These are phyloP conservation scores for Orussus abietinus DNA, from an alignment of 1,140 invertebrate species.

Conservation along the genomic window DNA sequence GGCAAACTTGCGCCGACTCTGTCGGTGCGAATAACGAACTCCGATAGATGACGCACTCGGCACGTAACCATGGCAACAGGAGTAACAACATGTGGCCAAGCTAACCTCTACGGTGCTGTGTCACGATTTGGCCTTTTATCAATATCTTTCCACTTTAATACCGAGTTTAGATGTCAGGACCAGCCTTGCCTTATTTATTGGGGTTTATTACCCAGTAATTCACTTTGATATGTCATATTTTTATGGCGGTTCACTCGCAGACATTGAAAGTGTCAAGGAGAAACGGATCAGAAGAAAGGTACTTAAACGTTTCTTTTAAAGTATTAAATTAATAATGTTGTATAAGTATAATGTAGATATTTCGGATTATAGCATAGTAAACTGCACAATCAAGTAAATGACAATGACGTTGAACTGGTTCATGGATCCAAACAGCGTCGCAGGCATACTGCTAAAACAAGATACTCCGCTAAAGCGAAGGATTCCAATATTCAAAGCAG, in stretches of 20 bases:
- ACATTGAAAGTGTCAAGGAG: slow-evolving; percentile 11
- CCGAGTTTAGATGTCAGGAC: too few species aligned
- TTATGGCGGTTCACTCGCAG: slow-evolving; percentile 15
- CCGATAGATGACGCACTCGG: too few species aligned
- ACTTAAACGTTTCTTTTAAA: slow-evolving; percentile 2
- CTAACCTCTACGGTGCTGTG: too few species aligned
- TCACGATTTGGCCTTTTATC: too few species aligned
- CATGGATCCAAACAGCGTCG: slow-evolving; percentile 23
- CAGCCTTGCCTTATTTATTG: too few species aligned
- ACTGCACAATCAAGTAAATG: slow-evolving; percentile 12
- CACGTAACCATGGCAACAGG: too few species aligned
- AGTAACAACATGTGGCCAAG: too few species aligned
- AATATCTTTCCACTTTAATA: too few species aligned
- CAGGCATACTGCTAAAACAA: slow-evolving; percentile 23
- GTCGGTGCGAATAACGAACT: too few species aligned
- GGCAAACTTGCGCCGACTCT: too few species aligned
- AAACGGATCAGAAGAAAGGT: slow-evolving; percentile 20
- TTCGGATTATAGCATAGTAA: slow-evolving; percentile 21
- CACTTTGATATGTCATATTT: slow-evolving; percentile 30
- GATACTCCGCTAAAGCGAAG: slow-evolving; percentile 10
- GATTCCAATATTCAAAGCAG: slow-evolving; percentile 12
- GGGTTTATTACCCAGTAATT: too few species aligned
- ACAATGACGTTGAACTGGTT: slow-evolving; percentile 22
- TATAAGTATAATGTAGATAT: slow-evolving; percentile 6
- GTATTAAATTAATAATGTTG: slow-evolving; percentile 3